Conservation (phyloP, 2,797 vertebrate species). For the Chrosomus eos region DNA sequence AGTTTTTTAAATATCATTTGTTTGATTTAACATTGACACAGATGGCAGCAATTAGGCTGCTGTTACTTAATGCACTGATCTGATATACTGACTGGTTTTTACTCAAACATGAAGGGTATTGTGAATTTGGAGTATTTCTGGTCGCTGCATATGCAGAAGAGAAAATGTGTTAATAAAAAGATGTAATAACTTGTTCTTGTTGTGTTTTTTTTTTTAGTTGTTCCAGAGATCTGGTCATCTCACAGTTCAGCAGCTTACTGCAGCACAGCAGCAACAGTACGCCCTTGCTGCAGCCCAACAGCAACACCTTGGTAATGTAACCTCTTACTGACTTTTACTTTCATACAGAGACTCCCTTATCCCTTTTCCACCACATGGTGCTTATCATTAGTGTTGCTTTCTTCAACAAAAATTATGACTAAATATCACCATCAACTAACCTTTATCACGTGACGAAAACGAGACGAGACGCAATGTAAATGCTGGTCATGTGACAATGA, state of each 20-base stretch:
- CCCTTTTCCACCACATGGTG: not conserved
- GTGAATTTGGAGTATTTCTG: not conserved
- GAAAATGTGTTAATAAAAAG: not conserved
- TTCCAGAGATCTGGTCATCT: constrained; percentile 94
- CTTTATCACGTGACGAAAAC: too few relatives aligned
- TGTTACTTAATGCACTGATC: not conserved
- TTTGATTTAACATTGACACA: not conserved
- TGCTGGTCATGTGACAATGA: too few relatives aligned
- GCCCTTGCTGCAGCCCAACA: constrained; percentile 94
- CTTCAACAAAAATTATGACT: too few relatives aligned
- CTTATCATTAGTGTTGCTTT: too few relatives aligned
- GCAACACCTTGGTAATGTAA: constrained; percentile 91
- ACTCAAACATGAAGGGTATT: not conserved
- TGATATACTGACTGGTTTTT: not conserved
- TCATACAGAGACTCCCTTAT: not conserved
- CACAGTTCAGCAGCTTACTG: constrained; percentile 93
- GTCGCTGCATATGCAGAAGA: not conserved
- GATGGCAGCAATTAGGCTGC: not conserved
- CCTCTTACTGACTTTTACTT: not conserved
- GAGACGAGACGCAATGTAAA: too few relatives aligned
- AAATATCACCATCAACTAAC: too few relatives aligned
- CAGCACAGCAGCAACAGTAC: constrained; percentile 96
- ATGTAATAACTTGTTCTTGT: not conserved
- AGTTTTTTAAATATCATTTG: too few relatives aligned
- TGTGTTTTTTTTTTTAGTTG: constrained; percentile 75